Percentiles rank a stretch among this genome's conserved stretches.
Evolutionary conservation across 2,113 vertebrate species (phyloP).

Genomic region (Pogonocichla stellata): DNA sequence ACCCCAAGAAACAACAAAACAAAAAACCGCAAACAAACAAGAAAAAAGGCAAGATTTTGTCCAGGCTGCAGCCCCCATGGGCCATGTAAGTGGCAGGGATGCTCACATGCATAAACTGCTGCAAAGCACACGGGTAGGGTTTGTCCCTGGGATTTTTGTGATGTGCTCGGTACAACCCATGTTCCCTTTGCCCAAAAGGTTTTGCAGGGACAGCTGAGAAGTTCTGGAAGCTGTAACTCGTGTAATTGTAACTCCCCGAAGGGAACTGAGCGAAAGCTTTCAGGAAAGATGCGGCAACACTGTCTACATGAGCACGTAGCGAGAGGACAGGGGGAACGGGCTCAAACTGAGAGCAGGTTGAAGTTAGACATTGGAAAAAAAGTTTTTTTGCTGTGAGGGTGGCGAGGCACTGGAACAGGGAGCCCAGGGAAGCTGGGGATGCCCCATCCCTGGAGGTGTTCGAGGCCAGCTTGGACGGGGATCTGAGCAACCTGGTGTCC

Average conservation of each 20-base stretch:
- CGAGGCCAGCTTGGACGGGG: no score
- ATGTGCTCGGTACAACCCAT: rapidly evolving
- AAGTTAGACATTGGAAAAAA: not conserved
- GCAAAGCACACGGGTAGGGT: rapidly evolving
- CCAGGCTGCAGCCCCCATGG: not conserved
- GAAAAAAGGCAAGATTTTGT: not conserved
- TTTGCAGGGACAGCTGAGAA: not conserved
- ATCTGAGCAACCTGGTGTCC: not conserved
- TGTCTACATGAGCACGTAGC: not conserved
- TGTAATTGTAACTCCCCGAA: not conserved
- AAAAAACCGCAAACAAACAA: not conserved
- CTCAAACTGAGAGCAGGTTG: not conserved
- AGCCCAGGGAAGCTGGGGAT: not conserved
- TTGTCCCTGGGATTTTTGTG: not conserved
- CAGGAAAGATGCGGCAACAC: not conserved
- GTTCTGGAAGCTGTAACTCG: rapidly evolving
- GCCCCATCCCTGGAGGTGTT: not conserved
- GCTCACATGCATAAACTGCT: rapidly evolving
- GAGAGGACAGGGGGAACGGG: not conserved
- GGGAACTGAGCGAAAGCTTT: not conserved
- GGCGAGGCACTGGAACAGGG: no score
- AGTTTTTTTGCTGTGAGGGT: no score
- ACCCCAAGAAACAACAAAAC: no score
- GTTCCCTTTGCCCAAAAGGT: rapidly evolving
- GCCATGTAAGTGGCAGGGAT: rapidly evolving